Evolutionary conservation across 2,888 invertebrate species (phyloP), one percentile per base, ranked within the genome.

Genomic region (Lepidocyrtoides sp.): DNA sequence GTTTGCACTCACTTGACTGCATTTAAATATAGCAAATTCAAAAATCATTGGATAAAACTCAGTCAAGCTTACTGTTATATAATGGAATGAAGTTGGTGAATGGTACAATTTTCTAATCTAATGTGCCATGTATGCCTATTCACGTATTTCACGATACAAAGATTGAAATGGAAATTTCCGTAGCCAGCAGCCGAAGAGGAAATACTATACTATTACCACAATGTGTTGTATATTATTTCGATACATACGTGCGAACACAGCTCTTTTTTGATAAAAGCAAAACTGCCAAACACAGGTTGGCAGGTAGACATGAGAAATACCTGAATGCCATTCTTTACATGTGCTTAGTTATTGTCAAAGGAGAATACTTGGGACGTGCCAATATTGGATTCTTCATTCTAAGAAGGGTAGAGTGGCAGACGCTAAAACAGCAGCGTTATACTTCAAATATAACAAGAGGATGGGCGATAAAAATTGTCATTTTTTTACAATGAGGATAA

Each of bases 31-130:
- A 17, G 32, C 0, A 69, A 69, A 36, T 36, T 17, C 69, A 36
- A 69, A 63, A 32, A 36, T 36, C 69, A 69, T 69, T 36, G 32
- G 29, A 57, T 36, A 81, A 32, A 1, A 57, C 10, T 63, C 82
- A 44, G 23, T 14, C 63, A 79, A n/a, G 79, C 79, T n/a, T 54
- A 17, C 36, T 36, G 29, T 36, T 12, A 29, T 60, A 63, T 23
- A 82, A 63, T 17, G 75, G 8, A 23, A 10, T 44, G 69, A 63
- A 41, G 29, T 32, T 14, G 23, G 60, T 14, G 60, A 82, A 63
- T 32, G 2, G 44, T 20, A 17, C 54, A 79, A 79, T 54, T 79
- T 79, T 79, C 79, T 51, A n/a, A 10, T 32, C 17, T 79, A 79
- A 79, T 79, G 79, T 54, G 51, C 48, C 75, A 26, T 75, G 32